Evolutionary conservation across 2,797 vertebrate species (phyloP), one percentile per base, ranked within the genome.

Genomic region (Vultur gryphus): DNA sequence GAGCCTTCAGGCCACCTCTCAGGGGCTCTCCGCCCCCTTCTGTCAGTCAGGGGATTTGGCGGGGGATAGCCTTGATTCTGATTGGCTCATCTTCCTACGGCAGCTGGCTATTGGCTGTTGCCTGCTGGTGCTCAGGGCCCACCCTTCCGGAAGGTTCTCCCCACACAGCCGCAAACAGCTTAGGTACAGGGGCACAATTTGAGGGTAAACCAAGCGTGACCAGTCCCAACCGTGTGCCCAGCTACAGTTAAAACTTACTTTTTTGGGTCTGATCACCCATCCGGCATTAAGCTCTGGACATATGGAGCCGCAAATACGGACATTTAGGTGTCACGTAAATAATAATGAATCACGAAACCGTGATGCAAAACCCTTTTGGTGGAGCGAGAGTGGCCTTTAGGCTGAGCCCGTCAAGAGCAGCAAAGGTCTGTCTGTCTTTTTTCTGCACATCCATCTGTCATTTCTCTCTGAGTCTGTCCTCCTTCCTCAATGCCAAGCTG

Each of bases 401-500:
- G 29, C 31, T 70, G 33, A 84, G 11, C 9, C 64, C 16, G 83
- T 92, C 43, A 82, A 82, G 46, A 84, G 13, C 48, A 89, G 16
- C 20, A 84, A 88, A 93, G 37, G 31, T 91, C 67, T 67, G 75
- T 88, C 66, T 71, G 23, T 65, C 29, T 77, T 82, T 83, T 82
- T 91, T 79, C 79, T 83, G 21, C 43, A 24, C 57, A 92, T 52
- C 90, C 86, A 87, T 90, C 81, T 95, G 81, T 81, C 57, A 57
- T 81, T 87, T 92, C 46, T 86, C 43, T 81, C 49, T 12, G 16
- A 59, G 48, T 54, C 69, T 67, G 39, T 57, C 54, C 39, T 85
- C 35, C 19, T 92, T 95, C 59, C 23, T 90, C 88, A 72, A 43
- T 77, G 79, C 77, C 87, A 95, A 89, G 31, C 57, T 90, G 81